Evolutionary conservation across 2,888 invertebrate genomes (phyloP).

Genomic region (Drosophila melanosoma): DNA sequence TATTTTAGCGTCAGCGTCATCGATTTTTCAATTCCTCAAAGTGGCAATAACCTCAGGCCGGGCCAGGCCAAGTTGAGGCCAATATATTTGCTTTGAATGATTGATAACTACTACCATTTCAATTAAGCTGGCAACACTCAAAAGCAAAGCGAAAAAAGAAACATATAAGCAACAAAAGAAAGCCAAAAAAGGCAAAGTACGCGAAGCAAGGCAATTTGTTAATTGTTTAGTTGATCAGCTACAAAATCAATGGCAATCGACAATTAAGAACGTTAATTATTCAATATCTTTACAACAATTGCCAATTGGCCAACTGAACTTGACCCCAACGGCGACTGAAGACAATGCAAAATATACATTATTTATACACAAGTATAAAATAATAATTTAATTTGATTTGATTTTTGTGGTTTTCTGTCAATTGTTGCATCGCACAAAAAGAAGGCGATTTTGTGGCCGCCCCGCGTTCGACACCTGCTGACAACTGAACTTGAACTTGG

Average conservation of each 20-base stretch:
- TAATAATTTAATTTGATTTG: slow-evolving; percentile 45
- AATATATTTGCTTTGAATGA: slow-evolving; percentile 59
- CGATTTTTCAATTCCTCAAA: slow-evolving; percentile 74
- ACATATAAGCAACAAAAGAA: slow-evolving; percentile 44
- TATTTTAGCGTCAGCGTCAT: slow-evolving; percentile 15
- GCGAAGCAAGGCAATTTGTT: slow-evolving; percentile 70
- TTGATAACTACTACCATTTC: slow-evolving; percentile 71
- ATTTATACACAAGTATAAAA: slow-evolving; percentile 31
- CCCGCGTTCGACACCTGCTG: slow-evolving; percentile 61
- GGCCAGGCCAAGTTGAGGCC: slow-evolving; percentile 64
- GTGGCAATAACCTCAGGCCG: slow-evolving; percentile 73
- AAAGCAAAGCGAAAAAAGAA: slow-evolving; percentile 18
- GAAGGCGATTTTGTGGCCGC: slow-evolving; percentile 63
- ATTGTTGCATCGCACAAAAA: slow-evolving; percentile 43
- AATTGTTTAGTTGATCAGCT: slow-evolving; percentile 73
- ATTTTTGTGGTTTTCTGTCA: slow-evolving; percentile 59
- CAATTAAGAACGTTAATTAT: slow-evolving; percentile 71
- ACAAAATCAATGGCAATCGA: slow-evolving; percentile 76
- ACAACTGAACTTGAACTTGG: slow-evolving; percentile 76
- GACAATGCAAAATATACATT: slow-evolving; percentile 61
- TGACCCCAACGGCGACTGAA: slow-evolving; percentile 66
- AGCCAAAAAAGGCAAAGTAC: slow-evolving; percentile 61
- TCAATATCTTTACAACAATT: slow-evolving; percentile 64
- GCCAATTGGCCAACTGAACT: slow-evolving; percentile 65
- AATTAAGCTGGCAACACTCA: slow-evolving; percentile 40